Base-by-base conservation (phyloP, 2,113 vertebrate genomes). In the Theropithecus gelada region DNA sequence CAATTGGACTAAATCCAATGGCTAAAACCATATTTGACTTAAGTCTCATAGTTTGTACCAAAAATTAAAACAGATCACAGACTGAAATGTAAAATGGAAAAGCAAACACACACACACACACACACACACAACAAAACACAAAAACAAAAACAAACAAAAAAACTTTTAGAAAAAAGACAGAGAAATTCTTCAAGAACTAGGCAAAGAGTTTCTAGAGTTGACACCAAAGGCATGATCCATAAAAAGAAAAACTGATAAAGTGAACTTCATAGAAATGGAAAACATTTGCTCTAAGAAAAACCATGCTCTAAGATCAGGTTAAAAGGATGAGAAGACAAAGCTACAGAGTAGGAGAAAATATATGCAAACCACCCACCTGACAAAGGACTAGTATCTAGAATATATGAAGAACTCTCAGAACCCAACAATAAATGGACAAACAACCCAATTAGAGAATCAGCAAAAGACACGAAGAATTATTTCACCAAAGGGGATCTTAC, bases 261-360 rank as follows among this genome's bases (percentile, higher is more conserved):
- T 90, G 80, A 13, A 79, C 40, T 76, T 89, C 35, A 70, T 3
- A 96, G 92, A 94, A 90, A 93, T 45, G 16, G 57, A 83, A 83
- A 96, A 83, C 18, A 55, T 16, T 68, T 68, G 38, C 57, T 88
- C 61, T 43, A 66, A 66, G 38, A 88, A 82, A 66, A 32, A 88
- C 32, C 38, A 20, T 64, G 25, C n/a, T n/a, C 64, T 66, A 66
- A 66, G 13, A 35, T 61, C 25, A 61, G 5, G 25, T 87, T 55
- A 88, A 57, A 32, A 75, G 32, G 17, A 88, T 38, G 18, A 66
- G 92, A 84, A 91, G 45, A 55, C 22, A 72, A 68, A 80, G 48
- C 27, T 93, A 68, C 1, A 76, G 32, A 84, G 38, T 22, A 78
- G 66, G 20, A 73, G 57, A 93, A 89, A 59, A n/a, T 79, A 66